Evolutionary conservation across 1,140 invertebrate genomes (phyloP), one percentile per base, ranked within the genome.

Genomic region (Melipona quadrifasciata): DNA sequence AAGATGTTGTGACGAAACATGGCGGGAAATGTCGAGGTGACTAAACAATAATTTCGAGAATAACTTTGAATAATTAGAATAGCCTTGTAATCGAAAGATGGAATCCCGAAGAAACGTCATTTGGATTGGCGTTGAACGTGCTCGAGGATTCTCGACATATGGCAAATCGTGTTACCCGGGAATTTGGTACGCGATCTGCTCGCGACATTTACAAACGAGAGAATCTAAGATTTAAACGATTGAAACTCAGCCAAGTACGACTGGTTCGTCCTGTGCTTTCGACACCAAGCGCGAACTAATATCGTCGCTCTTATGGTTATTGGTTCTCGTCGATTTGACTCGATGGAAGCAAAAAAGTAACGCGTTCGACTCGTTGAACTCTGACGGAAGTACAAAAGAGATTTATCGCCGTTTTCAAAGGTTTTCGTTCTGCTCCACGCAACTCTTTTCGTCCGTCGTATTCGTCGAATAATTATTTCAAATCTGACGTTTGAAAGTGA

Each of bases 191-290:
- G n/a, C 70, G 70, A 51, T 27, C 70, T 72, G 70, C 24, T 17
- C 6, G 14, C 11, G 73, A 75, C 73, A n/a, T 53, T 58, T 75
- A 75, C 31, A 58, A 75, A 75, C 16, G 73, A 75, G 73, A 10
- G 55, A 58, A 75, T 75, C 73, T 31, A 39, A 75, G 21, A 55
- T 75, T 58, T 75, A 75, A 75, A 75, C 27, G 73, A 58, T 75
- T 75, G 73, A 75, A 75, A 75, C 58, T 75, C 73, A 58, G 73
- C 73, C 73, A 75, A 75, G 55, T 75, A 24, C 73, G 53, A 58
- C 11, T 17, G 53, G 31, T 27, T 51, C 47, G 53, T 47, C 31
- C 24, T 12, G 55, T 75, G 73, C 55, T 75, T 75, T 75, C 73
- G 73, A 75, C 73, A 58, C 55, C 14, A 14, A 39, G 21, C 55